These are phyloP conservation scores for Tetrax tetrax DNA, from an alignment of 2,113 vertebrate genomes.

Conservation along the genomic window DNA sequence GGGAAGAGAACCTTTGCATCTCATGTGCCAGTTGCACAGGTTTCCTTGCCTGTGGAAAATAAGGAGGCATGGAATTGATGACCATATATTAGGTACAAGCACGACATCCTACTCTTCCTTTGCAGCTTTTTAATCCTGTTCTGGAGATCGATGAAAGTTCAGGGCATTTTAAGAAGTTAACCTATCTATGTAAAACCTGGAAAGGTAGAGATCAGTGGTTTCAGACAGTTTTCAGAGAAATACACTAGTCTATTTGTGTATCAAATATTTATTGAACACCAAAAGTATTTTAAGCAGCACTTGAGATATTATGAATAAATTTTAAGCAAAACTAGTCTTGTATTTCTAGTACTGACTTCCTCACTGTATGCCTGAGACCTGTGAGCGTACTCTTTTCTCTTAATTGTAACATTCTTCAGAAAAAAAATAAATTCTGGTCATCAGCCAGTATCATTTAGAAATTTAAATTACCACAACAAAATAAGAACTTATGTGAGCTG, in stretches of 20 bases:
- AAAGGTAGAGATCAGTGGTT: background rate
- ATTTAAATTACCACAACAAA: background rate
- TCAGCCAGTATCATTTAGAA: background rate
- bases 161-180: background rate
- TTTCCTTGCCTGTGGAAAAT: background rate
- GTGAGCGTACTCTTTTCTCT: rapidly evolving
- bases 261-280: background rate
- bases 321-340: background rate
- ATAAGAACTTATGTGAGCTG: background rate
- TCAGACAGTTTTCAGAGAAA: background rate
- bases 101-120: background rate
- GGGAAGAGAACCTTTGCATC: background rate
- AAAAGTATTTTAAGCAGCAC: background rate
- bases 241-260: background rate
- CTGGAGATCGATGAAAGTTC: background rate
- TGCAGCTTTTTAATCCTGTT: background rate
- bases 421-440: background rate
- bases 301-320: background rate
- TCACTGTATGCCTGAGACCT: background rate
- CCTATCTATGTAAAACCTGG: background rate
- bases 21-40: background rate
- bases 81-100: background rate
- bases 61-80: background rate
- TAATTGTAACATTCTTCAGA: background rate
- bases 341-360: background rate